phyloP scores from a whole-genome alignment of 2,797 vertebrate genomes.

The Spea hammondii region DNA sequence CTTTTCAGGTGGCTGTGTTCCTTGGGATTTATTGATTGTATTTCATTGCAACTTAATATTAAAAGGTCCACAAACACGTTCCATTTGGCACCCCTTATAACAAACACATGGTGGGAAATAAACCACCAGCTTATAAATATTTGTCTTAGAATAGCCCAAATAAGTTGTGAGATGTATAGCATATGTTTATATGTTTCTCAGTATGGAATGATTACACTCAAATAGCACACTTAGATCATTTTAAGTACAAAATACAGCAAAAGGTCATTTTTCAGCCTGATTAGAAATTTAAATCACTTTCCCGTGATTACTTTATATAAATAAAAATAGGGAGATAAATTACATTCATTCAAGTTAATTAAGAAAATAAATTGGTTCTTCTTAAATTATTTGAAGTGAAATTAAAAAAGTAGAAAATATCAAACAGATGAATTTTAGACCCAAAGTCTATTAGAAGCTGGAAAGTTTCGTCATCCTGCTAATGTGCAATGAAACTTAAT shows the following conservation, averaged over 20 bases:
- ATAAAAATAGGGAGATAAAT: background rate
- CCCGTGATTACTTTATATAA: no score
- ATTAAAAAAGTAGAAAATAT: background rate
- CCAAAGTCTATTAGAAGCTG: conserved; percentile 63
- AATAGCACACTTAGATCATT: no score
- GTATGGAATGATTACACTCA: no score
- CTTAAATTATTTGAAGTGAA: background rate
- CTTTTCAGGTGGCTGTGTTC: conserved; percentile 35
- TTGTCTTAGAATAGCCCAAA: no score
- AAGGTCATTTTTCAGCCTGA: no score
- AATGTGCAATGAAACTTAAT: conserved; percentile 71
- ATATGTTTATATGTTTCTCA: no score
- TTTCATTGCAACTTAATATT: conserved; percentile 25
- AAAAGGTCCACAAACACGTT: conserved; percentile 21
- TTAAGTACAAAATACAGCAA: no score
- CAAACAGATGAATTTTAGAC: conserved; percentile 9
- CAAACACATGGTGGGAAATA: background rate
- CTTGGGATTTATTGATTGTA: conserved; percentile 7
- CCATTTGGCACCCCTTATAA: background rate
- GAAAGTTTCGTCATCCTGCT: conserved; percentile 67
- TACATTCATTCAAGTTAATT: background rate
- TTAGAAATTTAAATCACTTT: no score
- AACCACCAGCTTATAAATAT: background rate
- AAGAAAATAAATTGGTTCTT: background rate
- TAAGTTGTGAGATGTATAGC: no score